Evolutionary conservation across 2,113 vertebrate species (phyloP).

Genomic region (Anseranas semipalmata): DNA sequence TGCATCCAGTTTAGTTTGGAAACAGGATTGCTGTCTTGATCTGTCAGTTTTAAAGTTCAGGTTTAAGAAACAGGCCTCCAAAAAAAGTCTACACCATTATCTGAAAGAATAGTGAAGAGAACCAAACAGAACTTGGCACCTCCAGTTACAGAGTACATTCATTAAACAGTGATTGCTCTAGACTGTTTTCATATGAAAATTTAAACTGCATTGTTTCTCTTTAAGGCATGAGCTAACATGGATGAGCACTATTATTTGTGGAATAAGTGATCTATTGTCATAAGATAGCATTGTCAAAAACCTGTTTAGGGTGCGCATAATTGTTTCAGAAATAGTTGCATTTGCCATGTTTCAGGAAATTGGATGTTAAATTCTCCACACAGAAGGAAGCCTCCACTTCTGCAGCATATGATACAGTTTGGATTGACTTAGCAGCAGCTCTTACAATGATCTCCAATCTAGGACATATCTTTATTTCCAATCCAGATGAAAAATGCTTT

Average conservation of each 20-base stretch:
- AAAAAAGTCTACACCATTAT: neutral
- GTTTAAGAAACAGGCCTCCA: neutral
- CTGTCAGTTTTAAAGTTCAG: neutral
- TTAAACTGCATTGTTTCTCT: neutral
- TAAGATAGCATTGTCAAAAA: neutral
- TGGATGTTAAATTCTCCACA: neutral
- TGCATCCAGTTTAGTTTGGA: neutral
- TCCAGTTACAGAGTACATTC: neutral
- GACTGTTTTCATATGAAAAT: neutral
- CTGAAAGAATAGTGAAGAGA: neutral
- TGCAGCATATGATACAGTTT: neutral
- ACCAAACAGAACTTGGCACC: neutral
- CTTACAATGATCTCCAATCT: neutral
- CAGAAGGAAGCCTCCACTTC: neutral
- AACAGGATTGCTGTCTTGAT: neutral
- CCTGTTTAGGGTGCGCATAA: neutral
- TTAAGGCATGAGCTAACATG: neutral
- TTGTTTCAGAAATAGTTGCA: neutral
- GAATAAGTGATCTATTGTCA: neutral
- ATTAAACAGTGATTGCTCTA: neutral
- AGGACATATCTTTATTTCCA: conserved; percentile 25
- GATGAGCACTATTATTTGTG: neutral
- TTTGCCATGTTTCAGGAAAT: neutral
- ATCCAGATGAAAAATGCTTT: neutral
- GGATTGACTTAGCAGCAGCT: neutral